Conservation (phyloP, 92 coral and sea anemone genomes). For the Phenganax subtilis region DNA sequence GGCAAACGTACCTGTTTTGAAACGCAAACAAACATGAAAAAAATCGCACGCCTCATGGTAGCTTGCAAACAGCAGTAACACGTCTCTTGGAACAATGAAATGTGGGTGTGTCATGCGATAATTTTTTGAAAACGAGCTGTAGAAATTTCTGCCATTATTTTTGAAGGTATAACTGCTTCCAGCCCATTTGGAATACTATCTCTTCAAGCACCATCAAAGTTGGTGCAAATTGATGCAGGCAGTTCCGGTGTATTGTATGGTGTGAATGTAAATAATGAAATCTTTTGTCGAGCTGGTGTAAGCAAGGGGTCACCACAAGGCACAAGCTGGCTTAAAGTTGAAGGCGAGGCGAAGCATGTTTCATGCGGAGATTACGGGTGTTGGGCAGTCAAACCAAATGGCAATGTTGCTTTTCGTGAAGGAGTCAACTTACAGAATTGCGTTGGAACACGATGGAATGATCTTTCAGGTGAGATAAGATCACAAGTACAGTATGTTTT, state of each 20-base stretch:
- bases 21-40: too few relatives aligned
- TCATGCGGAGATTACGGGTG: slow-evolving; percentile 20
- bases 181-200: background rate
- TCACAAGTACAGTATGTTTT: too few relatives aligned
- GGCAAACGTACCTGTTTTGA: too few relatives aligned
- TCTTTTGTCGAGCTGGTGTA: background rate
- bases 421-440: slow-evolving; percentile 7
- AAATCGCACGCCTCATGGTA: too few relatives aligned
- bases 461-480: background rate
- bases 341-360: slow-evolving; percentile 1
- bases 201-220: background rate
- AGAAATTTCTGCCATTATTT: background rate
- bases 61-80: too few relatives aligned
- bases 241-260: slow-evolving; percentile 11
- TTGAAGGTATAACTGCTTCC: background rate
- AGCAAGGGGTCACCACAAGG: background rate
- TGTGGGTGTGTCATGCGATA: too few relatives aligned
- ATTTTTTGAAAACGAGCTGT: too few relatives aligned
- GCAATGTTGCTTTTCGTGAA: background rate
- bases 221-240: slow-evolving; percentile 7
- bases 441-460: background rate
- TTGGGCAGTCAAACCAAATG: background rate
- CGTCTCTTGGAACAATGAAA: too few relatives aligned
- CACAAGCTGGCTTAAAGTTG: background rate
- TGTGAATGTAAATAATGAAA: background rate